These are phyloP conservation scores for Eupithecia exiguata DNA, from an alignment of 2,888 invertebrate genomes.

Conservation along the genomic window DNA sequence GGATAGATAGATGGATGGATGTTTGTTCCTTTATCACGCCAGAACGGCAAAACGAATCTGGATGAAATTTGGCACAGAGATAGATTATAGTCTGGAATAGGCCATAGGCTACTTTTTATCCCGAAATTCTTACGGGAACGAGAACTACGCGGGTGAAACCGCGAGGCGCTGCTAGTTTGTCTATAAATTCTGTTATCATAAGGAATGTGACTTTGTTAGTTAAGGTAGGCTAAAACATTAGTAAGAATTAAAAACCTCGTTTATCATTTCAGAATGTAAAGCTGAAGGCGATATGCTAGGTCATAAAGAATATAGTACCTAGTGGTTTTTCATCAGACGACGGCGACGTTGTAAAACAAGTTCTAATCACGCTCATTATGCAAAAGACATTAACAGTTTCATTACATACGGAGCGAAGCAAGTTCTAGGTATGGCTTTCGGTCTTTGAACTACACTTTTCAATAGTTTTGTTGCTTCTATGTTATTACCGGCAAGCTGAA, in stretches of 20 bases:
- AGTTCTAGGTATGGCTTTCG: background rate
- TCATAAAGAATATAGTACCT: constrained; percentile 5
- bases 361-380: constrained; percentile 15
- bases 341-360: constrained; percentile 13
- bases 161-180: too few species aligned
- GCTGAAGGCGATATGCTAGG: background rate
- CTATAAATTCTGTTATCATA: background rate
- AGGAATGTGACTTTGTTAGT: background rate
- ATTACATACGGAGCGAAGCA: constrained; percentile 8
- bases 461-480: background rate
- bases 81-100: too few species aligned
- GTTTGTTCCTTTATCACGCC: too few species aligned
- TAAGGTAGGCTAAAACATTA: background rate
- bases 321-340: background rate
- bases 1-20: too few species aligned
- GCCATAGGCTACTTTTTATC: too few species aligned
- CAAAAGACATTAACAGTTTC: constrained; percentile 13
- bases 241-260: background rate
- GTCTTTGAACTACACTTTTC: constrained; percentile 10
- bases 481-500: too few species aligned
- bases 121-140: too few species aligned
- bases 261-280: background rate
- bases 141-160: too few species aligned
- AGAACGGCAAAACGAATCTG: too few species aligned
- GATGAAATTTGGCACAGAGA: too few species aligned